A percentile compares a stretch with the other conserved stretches of the same genome.
phyloP scores from a whole-genome alignment of 2,797 vertebrate genomes.

The Siniperca obscura region DNA sequence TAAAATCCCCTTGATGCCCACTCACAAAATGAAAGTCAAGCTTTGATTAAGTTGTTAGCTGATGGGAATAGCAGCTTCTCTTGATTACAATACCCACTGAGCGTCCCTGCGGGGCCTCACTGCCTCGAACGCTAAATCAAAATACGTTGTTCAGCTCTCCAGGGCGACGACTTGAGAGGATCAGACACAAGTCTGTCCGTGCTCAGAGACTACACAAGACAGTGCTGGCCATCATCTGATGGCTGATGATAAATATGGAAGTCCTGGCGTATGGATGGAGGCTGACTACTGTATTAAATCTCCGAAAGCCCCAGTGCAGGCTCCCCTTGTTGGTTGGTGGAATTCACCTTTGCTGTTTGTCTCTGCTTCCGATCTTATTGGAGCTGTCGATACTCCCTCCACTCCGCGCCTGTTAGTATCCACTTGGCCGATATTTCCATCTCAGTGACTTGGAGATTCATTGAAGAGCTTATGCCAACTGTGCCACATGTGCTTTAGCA shows the following conservation, averaged over 20 bases:
- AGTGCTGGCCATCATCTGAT: conserved; percentile 16
- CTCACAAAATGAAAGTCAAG: conserved; percentile 56
- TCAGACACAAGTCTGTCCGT: background rate
- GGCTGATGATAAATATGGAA: conserved; percentile 9
- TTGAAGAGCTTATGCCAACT: conserved; percentile 4
- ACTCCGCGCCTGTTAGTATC: background rate
- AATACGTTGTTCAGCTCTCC: conserved; percentile 24
- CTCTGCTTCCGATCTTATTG: conserved; percentile 69
- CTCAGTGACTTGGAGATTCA: conserved; percentile 10
- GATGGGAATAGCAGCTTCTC: conserved; percentile 51
- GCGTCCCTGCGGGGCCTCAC: conserved; percentile 35
- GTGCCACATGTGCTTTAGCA: conserved; percentile 18
- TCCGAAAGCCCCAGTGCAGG: background rate
- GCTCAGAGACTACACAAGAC: conserved; percentile 17
- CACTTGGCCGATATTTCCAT: background rate
- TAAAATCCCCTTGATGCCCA: conserved; percentile 34
- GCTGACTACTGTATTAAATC: conserved; percentile 1
- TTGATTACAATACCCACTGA: conserved; percentile 59
- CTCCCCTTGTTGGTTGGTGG: conserved; percentile 42
- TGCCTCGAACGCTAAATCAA: conserved; percentile 24
- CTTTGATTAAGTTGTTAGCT: conserved; percentile 63
- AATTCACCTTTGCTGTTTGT: conserved; percentile 68
- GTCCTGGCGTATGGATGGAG: conserved; percentile 10
- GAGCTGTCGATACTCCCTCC: conserved; percentile 58
- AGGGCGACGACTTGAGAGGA: background rate